These are phyloP conservation scores for Dolichopus griseipennis DNA, from an alignment of 2,888 invertebrate genomes.

Conservation along the genomic window DNA sequence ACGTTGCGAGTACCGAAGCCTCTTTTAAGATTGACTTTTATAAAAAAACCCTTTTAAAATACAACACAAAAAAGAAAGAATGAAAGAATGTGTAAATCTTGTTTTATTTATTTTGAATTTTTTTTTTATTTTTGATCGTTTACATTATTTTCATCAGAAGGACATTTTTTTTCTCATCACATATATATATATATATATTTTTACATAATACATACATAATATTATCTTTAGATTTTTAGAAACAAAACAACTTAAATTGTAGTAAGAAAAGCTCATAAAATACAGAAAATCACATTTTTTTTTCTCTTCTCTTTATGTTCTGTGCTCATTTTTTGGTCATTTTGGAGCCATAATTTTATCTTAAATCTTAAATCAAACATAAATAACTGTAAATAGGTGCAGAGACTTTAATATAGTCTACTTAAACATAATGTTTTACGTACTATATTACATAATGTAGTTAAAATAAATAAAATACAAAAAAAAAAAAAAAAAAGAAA, in stretches of 20 bases:
- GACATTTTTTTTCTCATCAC: not conserved
- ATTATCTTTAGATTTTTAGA: too few species aligned
- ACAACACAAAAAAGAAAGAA: not conserved
- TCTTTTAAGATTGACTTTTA: not conserved
- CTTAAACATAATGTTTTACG: too few species aligned
- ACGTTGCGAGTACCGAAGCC: not conserved
- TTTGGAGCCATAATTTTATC: not conserved
- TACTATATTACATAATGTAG: too few species aligned
- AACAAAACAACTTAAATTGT: too few species aligned
- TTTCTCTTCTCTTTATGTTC: too few species aligned
- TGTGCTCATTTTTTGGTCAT: not conserved
- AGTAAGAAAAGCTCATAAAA: too few species aligned
- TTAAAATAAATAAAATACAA: too few species aligned
- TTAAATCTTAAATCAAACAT: constrained; percentile 1
- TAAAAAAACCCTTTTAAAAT: not conserved
- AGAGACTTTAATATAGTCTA: too few species aligned
- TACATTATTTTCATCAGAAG: not conserved
- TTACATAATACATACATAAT: too few species aligned
- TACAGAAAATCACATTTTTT: too few species aligned
- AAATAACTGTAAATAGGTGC: not conserved
- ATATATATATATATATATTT: too few species aligned
- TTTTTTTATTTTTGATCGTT: not conserved
- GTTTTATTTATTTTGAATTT: not conserved
- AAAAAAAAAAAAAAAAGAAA: too few species aligned
- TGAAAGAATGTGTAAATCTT: not conserved